Percentiles rank a stretch among this genome's conserved stretches.
Evolutionary conservation across 2,113 vertebrate species (phyloP).

Genomic region (Lontra canadensis): DNA sequence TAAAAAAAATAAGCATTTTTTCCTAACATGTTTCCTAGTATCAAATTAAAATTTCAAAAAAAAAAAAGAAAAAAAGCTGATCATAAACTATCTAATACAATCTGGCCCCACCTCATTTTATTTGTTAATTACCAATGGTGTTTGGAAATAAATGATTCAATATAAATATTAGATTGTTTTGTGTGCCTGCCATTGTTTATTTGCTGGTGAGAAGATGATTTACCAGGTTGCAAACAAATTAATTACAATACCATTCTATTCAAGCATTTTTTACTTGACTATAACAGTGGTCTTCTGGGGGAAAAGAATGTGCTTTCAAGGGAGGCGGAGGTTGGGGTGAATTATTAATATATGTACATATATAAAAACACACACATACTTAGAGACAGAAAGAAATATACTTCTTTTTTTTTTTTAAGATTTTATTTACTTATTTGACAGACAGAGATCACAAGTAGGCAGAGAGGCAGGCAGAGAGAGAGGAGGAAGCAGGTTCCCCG

Average conservation of each 20-base stretch:
- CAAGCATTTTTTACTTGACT: background rate
- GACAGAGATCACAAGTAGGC: too few relatives aligned
- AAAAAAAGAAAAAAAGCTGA: background rate
- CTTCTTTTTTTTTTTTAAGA: background rate
- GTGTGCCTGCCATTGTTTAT: background rate
- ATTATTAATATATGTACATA: background rate
- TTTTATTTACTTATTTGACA: too few relatives aligned
- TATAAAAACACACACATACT: background rate
- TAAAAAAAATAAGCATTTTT: background rate
- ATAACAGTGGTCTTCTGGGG: background rate
- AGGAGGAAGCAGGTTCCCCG: too few relatives aligned
- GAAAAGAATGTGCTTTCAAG: background rate
- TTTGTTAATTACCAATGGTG: background rate
- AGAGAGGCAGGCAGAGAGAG: too few relatives aligned
- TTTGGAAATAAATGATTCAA: background rate
- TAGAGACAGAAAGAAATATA: background rate
- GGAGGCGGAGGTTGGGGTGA: accelerated
- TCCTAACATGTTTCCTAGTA: background rate
- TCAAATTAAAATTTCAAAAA: constrained; percentile 18
- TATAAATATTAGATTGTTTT: background rate
- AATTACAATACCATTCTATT: background rate
- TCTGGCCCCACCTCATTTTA: background rate
- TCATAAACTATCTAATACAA: background rate
- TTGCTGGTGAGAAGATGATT: background rate
- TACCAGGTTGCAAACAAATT: background rate